phyloP scores from a whole-genome alignment of 2,888 invertebrate species.

The Aleiodes alternator region DNA sequence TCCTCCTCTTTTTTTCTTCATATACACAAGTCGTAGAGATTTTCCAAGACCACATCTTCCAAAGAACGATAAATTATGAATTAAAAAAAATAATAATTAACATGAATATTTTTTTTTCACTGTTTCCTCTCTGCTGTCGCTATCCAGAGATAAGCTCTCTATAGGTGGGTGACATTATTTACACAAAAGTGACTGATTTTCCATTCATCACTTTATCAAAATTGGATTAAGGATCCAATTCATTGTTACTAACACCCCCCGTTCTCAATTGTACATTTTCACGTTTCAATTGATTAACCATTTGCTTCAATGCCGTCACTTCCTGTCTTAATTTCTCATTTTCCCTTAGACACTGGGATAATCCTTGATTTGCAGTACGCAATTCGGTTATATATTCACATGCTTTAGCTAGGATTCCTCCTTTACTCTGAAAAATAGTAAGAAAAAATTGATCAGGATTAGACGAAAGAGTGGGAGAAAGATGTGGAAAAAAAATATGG shows the following conservation, averaged over 20 bases:
- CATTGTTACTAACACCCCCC: conserved; percentile 38
- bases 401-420: conserved; percentile 95
- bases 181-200: conserved; percentile 57
- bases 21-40: no score
- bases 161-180: conserved; percentile 67
- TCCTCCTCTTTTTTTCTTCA: no score
- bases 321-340: conserved; percentile 85
- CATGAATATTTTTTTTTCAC: not conserved
- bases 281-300: conserved; percentile 84
- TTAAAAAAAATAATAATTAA: not conserved
- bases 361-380: conserved; percentile 85
- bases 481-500: no score
- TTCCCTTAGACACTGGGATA: conserved; percentile 81
- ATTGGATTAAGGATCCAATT: conserved; percentile 33
- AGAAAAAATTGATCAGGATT: conserved; percentile 16
- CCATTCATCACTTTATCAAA: not conserved
- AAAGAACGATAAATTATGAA: no score
- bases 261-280: conserved; percentile 85
- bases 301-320: conserved; percentile 83
- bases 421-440: conserved; percentile 85
- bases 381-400: conserved; percentile 95
- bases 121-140: not conserved
- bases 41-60: no score
- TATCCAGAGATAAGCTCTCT: conserved; percentile 3
- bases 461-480: not conserved